Base-by-base conservation (phyloP, 2,888 invertebrate species). In the Apoda limacodes region DNA sequence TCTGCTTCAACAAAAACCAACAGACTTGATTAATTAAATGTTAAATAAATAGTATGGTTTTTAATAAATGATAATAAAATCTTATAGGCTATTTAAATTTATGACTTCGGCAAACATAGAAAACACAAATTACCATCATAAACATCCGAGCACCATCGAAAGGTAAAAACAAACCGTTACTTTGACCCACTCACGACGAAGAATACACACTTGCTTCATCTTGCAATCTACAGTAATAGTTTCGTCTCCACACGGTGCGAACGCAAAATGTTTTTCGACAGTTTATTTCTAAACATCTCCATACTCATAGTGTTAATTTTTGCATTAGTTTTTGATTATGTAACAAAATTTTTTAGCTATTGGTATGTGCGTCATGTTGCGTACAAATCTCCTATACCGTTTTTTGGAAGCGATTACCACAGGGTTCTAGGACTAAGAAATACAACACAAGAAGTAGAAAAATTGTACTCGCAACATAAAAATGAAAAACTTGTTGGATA, bases 201-300 rank as follows among this genome's bases (percentile, higher is more conserved):
- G n/a, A n/a, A 6, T 17, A 7, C 17, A 37, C 38, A 38, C 41
- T 37, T 41, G 37, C 39, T 50, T 46, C 39, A 52, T 48, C 53
- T 38, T 42, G 39, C 46, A 45, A 28, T 42, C 50, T 45, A 43
- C 66, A 74, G 76, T 76, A 43, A 47, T 50, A 46, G 50, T 49
- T 52, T 42, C 49, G 53, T 44, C 53, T 52, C 46, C 54, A 58
- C 39, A 44, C 52, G 47, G 63, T 32, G 46, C 60, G 63, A 60
- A 72, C 76, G 61, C 40, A 34, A 64, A 41, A 80, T 80, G 80
- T 69, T 78, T 46, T 80, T 80, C 52, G 80, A 80, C 66, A 80
- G 74, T 59, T 64, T 72, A 33, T 49, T 72, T 12, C 50, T 80
- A 29, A 80, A 78, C 42, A 41, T 70, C 22, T 39, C 50, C 19